phyloP scores from a whole-genome alignment of 2,797 vertebrate genomes.

The Anguilla marmorata region DNA sequence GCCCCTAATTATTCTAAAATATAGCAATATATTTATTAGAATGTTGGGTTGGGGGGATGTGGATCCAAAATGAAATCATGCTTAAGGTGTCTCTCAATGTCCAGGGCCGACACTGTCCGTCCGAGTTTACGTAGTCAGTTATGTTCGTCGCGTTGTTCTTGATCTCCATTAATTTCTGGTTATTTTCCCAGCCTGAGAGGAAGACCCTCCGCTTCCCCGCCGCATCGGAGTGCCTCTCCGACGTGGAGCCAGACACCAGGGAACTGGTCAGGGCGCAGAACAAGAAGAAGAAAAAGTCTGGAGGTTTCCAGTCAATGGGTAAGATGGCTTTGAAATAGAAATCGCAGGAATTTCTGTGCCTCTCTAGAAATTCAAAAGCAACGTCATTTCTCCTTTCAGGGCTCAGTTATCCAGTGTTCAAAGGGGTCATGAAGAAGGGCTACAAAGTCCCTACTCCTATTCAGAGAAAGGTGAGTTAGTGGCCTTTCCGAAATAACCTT shows the following conservation, averaged over 20 bases:
- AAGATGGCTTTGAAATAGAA: slow-evolving; percentile 34
- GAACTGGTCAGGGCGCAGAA: slow-evolving; percentile 90
- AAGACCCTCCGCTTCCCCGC: slow-evolving; percentile 75
- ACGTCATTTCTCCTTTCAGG: slow-evolving; percentile 66
- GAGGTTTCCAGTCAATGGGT: slow-evolving; percentile 99
- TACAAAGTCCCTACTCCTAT: slow-evolving; percentile 98
- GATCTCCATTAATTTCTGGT: not conserved
- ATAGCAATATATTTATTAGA: no score
- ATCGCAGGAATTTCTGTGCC: not conserved
- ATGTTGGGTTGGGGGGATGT: no score
- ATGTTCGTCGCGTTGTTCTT: not conserved
- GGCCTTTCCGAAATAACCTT: not conserved
- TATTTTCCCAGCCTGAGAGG: slow-evolving; percentile 46
- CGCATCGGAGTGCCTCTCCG: slow-evolving; percentile 73
- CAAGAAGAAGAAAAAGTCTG: slow-evolving; percentile 98
- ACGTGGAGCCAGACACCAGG: slow-evolving; percentile 84
- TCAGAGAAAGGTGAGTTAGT: slow-evolving; percentile 84
- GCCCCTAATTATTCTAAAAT: no score
- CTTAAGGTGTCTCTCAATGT: no score
- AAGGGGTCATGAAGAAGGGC: slow-evolving; percentile 94
- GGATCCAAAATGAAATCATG: no score
- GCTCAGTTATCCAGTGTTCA: slow-evolving; percentile 89
- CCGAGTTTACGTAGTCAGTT: no score
- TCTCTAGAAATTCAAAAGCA: not conserved
- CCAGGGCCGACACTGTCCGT: no score